These are phyloP conservation scores for Apotomis capreana DNA, from an alignment of 2,888 invertebrate species.

Conservation along the genomic window DNA sequence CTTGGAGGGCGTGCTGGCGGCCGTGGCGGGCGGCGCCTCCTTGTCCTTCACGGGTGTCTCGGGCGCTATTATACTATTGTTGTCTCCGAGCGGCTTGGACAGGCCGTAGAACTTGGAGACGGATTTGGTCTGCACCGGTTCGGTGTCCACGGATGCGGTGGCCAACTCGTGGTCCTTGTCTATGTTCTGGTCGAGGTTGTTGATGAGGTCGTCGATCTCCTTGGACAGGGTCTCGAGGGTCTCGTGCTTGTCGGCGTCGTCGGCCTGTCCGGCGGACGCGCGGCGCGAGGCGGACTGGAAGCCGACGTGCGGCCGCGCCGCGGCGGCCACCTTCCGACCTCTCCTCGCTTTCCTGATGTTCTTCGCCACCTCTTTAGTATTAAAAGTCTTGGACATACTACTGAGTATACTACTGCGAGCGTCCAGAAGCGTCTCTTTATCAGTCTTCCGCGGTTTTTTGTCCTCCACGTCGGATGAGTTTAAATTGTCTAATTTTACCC, in stretches of 20 bases:
- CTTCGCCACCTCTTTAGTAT: constrained; percentile 77
- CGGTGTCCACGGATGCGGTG: constrained; percentile 50
- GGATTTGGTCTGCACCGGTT: constrained; percentile 65
- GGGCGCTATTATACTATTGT: constrained; percentile 64
- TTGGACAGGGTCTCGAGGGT: constrained; percentile 75
- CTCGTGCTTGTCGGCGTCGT: constrained; percentile 66
- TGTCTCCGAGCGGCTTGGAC: constrained; percentile 69
- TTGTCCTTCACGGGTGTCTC: constrained; percentile 74
- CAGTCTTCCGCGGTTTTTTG: constrained; percentile 85
- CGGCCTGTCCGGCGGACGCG: constrained; percentile 43
- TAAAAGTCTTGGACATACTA: constrained; percentile 82
- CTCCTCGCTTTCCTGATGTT: constrained; percentile 78
- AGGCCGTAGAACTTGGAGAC: constrained; percentile 70
- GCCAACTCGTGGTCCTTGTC: constrained; percentile 66
- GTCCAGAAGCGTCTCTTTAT: constrained; percentile 80
- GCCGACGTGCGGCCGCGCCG: constrained; percentile 52
- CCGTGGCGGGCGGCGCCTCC: constrained; percentile 57
- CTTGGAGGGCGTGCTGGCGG: constrained; percentile 72
- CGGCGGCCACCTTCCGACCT: constrained; percentile 72
- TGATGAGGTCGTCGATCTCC: constrained; percentile 78
- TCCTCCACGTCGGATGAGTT: constrained; percentile 82
- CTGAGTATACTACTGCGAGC: constrained; percentile 80
- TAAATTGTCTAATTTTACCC: constrained; percentile 75
- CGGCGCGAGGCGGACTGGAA: constrained; percentile 34
- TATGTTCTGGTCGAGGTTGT: constrained; percentile 74